Percentiles rank a stretch among this genome's conserved stretches.
Evolutionary conservation across 2,888 invertebrate species (phyloP).

Genomic region (Megalurothrips usitatus): DNA sequence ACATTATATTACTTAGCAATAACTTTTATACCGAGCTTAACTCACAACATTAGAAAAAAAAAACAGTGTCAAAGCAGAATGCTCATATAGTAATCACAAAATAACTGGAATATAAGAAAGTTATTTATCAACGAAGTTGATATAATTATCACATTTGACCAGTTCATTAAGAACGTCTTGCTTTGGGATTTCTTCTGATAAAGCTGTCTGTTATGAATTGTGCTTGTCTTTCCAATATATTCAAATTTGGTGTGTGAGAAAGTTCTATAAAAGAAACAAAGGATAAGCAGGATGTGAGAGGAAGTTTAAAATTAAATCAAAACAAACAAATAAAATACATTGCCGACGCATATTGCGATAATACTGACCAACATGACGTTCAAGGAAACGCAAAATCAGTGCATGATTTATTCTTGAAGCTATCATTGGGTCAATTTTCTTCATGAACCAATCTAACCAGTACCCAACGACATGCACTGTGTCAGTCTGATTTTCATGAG

Average conservation of each 20-base stretch:
- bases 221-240: background rate
- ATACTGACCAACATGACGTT: conserved; percentile 42
- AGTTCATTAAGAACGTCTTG: background rate
- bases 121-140: background rate
- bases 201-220: background rate
- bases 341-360: background rate
- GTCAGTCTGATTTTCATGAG: conserved; percentile 51
- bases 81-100: background rate
- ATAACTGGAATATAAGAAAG: background rate
- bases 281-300: background rate
- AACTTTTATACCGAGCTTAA: no score
- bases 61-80: no score
- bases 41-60: no score
- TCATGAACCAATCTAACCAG: conserved; percentile 52
- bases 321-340: background rate
- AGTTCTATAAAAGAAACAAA: background rate
- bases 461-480: conserved; percentile 47
- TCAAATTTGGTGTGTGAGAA: background rate
- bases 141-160: background rate
- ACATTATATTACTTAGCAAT: no score
- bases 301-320: no score
- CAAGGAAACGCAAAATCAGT: conserved; percentile 47
- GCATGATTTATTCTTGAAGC: conserved; percentile 48
- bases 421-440: conserved; percentile 46
- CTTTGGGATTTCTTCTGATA: background rate